Conservation (phyloP, 64 coral and sea anemone species). For the Pocillopora damicornis region DNA sequence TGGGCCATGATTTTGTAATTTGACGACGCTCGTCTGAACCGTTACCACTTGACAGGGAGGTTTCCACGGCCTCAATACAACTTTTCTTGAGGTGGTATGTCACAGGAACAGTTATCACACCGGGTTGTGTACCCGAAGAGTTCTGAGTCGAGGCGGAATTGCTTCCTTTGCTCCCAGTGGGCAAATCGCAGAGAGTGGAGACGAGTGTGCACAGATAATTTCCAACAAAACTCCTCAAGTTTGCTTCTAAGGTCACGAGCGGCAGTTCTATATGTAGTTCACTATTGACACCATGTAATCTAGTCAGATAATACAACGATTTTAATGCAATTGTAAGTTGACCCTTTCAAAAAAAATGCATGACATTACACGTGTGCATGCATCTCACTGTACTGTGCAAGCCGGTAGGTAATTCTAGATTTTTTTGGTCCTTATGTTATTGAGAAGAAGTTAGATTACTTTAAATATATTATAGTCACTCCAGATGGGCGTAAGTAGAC, state of each 20-base stretch:
- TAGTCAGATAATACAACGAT: too few relatives aligned
- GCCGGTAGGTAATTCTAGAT: too few relatives aligned
- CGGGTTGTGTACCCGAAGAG: slow-evolving; percentile 9
- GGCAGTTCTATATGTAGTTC: too few relatives aligned
- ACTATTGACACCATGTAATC: too few relatives aligned
- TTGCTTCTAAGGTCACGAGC: too few relatives aligned
- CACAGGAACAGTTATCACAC: slow-evolving; percentile 31
- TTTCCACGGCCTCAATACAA: slow-evolving; percentile 9
- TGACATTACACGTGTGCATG: too few relatives aligned
- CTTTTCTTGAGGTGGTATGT: not conserved
- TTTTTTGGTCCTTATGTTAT: slow-evolving; percentile 53
- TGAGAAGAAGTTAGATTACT: slow-evolving; percentile 44
- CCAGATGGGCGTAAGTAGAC: slow-evolving; percentile 49
- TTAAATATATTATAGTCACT: slow-evolving; percentile 51
- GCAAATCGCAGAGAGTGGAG: not conserved
- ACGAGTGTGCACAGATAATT: too few relatives aligned
- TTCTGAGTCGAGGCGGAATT: too few relatives aligned
- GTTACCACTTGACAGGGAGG: slow-evolving; percentile 25
- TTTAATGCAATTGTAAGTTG: too few relatives aligned
- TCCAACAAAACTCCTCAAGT: too few relatives aligned
- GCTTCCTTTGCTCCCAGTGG: not conserved
- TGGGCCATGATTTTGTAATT: slow-evolving; percentile 44
- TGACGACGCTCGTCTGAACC: slow-evolving; percentile 19
- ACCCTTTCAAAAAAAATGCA: too few relatives aligned
- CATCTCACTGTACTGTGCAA: too few relatives aligned